phyloP scores from a whole-genome alignment of 1,140 invertebrate genomes.

The Hyphantria cunea region DNA sequence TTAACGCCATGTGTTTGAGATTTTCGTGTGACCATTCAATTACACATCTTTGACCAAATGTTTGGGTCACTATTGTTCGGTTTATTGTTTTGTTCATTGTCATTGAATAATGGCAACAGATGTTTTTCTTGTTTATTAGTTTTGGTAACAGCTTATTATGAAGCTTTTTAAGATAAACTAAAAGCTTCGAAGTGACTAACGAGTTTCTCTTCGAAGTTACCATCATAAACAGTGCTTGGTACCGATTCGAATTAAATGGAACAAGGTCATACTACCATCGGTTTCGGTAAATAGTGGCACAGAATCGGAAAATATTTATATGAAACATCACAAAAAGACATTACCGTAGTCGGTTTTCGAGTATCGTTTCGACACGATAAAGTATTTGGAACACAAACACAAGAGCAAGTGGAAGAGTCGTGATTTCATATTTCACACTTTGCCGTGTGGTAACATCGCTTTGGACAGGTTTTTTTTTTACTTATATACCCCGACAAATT shows the following conservation, averaged over 20 bases:
- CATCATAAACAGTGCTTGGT: constrained; percentile 22
- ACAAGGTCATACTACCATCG: constrained; percentile 45
- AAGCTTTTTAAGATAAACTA: constrained; percentile 20
- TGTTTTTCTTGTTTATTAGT: constrained; percentile 46
- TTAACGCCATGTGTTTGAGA: constrained; percentile 59
- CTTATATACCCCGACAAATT: constrained; percentile 43
- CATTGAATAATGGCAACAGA: constrained; percentile 52
- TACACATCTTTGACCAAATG: constrained; percentile 57
- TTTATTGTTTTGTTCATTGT: constrained; percentile 48
- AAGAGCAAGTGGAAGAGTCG: constrained; percentile 70
- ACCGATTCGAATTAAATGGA: constrained; percentile 42
- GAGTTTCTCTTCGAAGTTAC: constrained; percentile 27
- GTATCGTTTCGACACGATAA: constrained; percentile 72
- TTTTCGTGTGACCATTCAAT: constrained; percentile 60
- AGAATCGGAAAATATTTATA: constrained; percentile 47
- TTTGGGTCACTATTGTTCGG: constrained; percentile 55
- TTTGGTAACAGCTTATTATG: constrained; percentile 40
- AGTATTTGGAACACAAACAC: constrained; percentile 78
- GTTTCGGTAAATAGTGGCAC: constrained; percentile 44
- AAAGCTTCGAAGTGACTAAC: constrained; percentile 16
- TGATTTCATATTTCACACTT: constrained; percentile 82
- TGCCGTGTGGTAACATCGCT: constrained; percentile 66
- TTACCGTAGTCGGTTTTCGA: constrained; percentile 50
- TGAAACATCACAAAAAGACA: constrained; percentile 46
- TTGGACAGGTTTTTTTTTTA: constrained; percentile 68